A percentile compares a stretch with the other conserved stretches of the same genome.
Conservation (phyloP, 2,797 vertebrate genomes). For the Chromis chromis region DNA sequence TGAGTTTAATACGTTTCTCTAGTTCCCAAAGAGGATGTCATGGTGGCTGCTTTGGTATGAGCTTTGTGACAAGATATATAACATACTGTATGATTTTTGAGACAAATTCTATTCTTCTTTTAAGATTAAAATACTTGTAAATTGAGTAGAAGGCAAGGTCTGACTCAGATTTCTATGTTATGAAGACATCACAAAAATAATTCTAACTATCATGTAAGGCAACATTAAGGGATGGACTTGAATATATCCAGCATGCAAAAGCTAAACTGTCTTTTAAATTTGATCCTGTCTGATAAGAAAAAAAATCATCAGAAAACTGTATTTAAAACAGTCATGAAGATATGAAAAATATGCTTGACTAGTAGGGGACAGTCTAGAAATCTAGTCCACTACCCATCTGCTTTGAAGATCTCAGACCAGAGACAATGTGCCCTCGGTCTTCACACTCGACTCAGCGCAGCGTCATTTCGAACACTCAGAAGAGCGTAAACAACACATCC, state of each 20-base stretch:
- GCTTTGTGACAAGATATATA: not conserved
- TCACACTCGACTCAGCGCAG: constrained; percentile 38
- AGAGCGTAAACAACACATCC: constrained; percentile 38
- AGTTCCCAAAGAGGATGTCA: constrained; percentile 3
- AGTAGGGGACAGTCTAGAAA: not conserved
- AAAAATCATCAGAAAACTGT: not conserved
- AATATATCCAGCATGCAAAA: not conserved
- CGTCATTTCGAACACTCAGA: constrained; percentile 31
- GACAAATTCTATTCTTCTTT: not conserved
- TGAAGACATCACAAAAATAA: not conserved
- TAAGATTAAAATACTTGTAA: too few relatives aligned
- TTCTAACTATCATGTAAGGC: not conserved
- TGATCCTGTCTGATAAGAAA: too few relatives aligned
- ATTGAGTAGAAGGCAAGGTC: too few relatives aligned
- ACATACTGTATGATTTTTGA: not conserved
- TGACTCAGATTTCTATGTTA: not conserved
- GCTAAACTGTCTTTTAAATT: too few relatives aligned
- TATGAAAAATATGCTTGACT: not conserved
- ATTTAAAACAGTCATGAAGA: constrained; percentile 1
- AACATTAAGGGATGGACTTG: not conserved
- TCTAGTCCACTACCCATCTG: not conserved
- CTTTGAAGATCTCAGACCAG: not conserved
- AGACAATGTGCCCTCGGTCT: constrained; percentile 27
- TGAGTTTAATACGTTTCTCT: not conserved
- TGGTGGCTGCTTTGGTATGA: not conserved